Conservation (phyloP, 2,888 invertebrate genomes). For the Epistrophe eligans region DNA sequence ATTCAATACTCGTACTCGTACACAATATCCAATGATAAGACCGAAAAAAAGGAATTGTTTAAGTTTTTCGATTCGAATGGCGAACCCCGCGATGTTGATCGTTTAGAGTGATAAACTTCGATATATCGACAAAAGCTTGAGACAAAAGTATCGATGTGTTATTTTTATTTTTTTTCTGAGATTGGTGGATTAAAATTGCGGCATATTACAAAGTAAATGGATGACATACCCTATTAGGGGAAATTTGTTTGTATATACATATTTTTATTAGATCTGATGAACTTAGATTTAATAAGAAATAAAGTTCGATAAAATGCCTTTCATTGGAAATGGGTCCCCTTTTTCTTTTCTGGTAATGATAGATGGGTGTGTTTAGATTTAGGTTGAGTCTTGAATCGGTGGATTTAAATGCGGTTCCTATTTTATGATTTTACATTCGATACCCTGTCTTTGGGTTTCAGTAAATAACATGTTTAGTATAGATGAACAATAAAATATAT, state of each 20-base stretch:
- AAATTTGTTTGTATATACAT: too few species aligned
- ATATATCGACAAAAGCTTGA: constrained; percentile 5
- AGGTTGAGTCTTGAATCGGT: too few species aligned
- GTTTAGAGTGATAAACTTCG: background rate
- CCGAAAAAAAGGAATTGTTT: background rate
- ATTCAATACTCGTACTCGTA: background rate
- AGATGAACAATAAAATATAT: too few species aligned
- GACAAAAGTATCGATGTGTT: too few species aligned
- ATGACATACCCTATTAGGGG: background rate
- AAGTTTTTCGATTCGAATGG: background rate
- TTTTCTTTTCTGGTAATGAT: too few species aligned
- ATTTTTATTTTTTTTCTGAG: background rate
- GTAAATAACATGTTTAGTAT: too few species aligned
- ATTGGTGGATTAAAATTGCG: background rate
- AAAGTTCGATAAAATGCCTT: background rate
- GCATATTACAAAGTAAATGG: background rate
- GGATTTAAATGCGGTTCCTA: too few species aligned
- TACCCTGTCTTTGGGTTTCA: too few species aligned
- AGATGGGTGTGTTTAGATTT: too few species aligned
- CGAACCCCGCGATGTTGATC: background rate
- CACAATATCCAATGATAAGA: background rate
- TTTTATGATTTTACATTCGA: too few species aligned
- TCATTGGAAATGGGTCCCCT: background rate
- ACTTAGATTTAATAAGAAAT: background rate
- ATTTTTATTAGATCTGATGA: background rate